Percentiles rank a stretch among this genome's conserved stretches.
phyloP scores from a whole-genome alignment of 2,797 vertebrate genomes.

The Syngnathus rostellatus region DNA sequence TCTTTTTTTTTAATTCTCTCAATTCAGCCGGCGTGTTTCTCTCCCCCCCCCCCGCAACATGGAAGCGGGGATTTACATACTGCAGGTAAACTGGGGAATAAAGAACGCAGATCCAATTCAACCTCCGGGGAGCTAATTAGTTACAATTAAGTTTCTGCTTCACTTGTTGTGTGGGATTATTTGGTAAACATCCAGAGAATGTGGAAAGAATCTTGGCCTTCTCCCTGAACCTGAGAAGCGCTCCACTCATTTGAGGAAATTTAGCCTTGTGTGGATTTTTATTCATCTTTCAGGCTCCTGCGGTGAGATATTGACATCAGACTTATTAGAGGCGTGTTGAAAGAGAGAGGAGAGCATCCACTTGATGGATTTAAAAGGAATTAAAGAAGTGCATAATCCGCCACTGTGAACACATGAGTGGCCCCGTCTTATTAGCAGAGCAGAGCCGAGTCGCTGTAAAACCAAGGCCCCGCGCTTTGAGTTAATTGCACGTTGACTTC shows the following conservation, averaged over 20 bases:
- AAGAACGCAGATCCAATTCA: conserved; percentile 74
- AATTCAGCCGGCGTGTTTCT: conserved; percentile 46
- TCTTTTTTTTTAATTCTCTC: conserved; percentile 68
- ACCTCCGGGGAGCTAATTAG: conserved; percentile 79
- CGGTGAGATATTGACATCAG: conserved; percentile 42
- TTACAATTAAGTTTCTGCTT: conserved; percentile 79
- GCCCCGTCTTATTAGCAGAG: conserved; percentile 32
- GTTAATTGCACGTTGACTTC: conserved; percentile 53
- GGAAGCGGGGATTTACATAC: conserved; percentile 70
- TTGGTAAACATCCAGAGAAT: conserved; percentile 76
- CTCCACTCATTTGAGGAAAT: conserved; percentile 47
- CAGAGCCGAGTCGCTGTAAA: conserved; percentile 25
- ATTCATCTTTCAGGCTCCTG: conserved; percentile 50
- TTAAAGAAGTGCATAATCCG: conserved; percentile 25
- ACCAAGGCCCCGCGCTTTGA: conserved; percentile 37
- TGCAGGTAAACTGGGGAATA: conserved; percentile 78
- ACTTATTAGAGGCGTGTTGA: conserved; percentile 22
- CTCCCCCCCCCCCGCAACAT: conserved; percentile 34
- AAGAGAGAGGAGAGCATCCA: conserved; percentile 16
- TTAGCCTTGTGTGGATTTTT: conserved; percentile 41
- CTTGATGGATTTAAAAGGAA: conserved; percentile 17
- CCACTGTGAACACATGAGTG: conserved; percentile 22
- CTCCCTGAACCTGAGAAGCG: conserved; percentile 55
- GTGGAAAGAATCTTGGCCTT: conserved; percentile 69
- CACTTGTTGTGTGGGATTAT: conserved; percentile 77